Conservation (phyloP, 2,797 vertebrate genomes). For the Falco berigora region DNA sequence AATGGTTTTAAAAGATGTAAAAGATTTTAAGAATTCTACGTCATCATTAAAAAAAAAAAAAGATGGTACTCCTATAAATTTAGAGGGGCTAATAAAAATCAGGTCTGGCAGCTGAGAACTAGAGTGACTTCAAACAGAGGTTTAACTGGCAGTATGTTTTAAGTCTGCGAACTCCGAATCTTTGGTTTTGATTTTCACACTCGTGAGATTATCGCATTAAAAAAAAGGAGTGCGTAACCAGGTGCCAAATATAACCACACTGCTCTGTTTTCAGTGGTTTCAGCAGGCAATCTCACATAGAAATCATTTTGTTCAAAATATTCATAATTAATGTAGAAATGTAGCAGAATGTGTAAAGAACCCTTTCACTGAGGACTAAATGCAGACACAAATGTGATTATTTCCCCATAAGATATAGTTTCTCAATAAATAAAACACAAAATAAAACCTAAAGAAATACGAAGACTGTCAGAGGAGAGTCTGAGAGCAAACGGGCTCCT, state of each 20-base stretch:
- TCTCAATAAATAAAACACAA: background rate
- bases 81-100: background rate
- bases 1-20: background rate
- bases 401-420: background rate
- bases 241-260: background rate
- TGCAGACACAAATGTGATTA: background rate
- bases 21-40: background rate
- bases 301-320: background rate
- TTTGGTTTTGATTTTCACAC: background rate
- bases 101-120: background rate
- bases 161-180: background rate
- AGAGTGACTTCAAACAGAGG: background rate
- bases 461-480: background rate
- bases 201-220: background rate
- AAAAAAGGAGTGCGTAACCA: background rate
- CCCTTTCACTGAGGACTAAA: background rate
- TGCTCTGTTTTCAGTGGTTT: background rate
- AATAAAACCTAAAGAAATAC: background rate
- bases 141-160: background rate
- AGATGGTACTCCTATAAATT: background rate
- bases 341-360: background rate
- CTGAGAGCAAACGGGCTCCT: background rate
- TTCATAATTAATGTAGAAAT: background rate
- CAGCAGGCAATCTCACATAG: background rate
- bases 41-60: background rate